Conservation (phyloP, 2,113 vertebrate species). For the Caracal caracal region DNA sequence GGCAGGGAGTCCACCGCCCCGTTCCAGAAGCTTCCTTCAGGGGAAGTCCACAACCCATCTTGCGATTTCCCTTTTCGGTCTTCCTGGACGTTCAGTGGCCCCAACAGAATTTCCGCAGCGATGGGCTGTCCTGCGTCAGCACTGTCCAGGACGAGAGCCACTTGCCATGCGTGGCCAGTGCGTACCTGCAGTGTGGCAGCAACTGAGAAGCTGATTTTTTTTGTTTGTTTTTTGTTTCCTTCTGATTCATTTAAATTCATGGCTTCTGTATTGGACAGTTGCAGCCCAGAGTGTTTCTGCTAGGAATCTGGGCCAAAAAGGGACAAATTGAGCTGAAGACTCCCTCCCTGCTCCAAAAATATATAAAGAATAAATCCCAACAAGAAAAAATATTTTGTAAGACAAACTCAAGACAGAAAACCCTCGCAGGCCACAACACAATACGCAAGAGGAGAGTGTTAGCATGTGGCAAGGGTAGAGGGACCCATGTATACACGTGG, state of each 20-base stretch:
- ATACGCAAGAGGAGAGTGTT: fast-evolving
- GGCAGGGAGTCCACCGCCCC: fast-evolving
- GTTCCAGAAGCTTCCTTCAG: background rate
- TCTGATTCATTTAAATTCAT: background rate
- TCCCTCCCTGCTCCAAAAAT: background rate
- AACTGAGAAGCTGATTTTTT: background rate
- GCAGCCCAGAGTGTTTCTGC: background rate
- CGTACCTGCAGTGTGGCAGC: background rate
- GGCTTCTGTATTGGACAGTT: background rate
- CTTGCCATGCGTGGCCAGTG: fast-evolving
- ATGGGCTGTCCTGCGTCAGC: background rate
- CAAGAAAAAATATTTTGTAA: fast-evolving
- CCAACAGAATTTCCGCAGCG: background rate
- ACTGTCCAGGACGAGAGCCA: fast-evolving
- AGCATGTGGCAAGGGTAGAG: fast-evolving
- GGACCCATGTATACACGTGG: fast-evolving
- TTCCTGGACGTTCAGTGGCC: background rate
- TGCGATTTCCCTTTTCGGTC: fast-evolving
- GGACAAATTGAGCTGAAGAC: background rate
- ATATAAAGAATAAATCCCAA: background rate
- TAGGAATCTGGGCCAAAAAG: background rate
- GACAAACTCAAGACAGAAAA: background rate
- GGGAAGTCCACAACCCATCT: background rate
- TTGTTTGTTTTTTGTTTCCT: background rate
- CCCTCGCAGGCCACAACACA: fast-evolving